phyloP scores from a whole-genome alignment of 2,113 vertebrate genomes.

The Lampris megalopsis region DNA sequence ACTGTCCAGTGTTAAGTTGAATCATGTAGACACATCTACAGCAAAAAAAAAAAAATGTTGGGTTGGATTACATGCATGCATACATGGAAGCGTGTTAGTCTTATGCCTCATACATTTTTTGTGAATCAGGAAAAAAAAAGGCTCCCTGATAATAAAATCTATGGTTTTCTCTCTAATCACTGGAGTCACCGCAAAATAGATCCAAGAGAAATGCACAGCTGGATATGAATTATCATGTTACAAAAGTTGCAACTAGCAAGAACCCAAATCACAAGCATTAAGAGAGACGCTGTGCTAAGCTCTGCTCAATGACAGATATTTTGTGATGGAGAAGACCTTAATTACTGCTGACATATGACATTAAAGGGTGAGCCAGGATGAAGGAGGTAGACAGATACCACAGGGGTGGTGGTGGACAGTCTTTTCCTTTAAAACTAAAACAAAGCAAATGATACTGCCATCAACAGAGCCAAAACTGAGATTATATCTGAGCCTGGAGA shows the following conservation, averaged over 20 bases:
- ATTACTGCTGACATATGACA: conserved; percentile 61
- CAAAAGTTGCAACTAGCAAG: not conserved
- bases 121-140: no score
- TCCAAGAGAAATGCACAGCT: not conserved
- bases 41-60: no score
- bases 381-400: conserved; percentile 47
- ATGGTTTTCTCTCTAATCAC: no score
- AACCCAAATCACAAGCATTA: not conserved
- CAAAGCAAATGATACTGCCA: conserved; percentile 41
- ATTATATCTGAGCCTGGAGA: conserved; percentile 39
- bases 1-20: no score
- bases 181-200: not conserved
- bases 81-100: no score
- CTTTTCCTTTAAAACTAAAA: conserved; percentile 49
- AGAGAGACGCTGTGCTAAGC: not conserved
- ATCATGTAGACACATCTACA: no score
- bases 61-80: no score
- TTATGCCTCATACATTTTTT: no score
- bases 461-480: conserved; percentile 32
- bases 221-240: not conserved
- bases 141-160: no score
- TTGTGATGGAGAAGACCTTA: conserved; percentile 47
- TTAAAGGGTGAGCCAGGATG: conserved; percentile 20
- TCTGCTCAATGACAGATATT: conserved; percentile 53
- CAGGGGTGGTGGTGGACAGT: conserved; percentile 13